phyloP scores from a whole-genome alignment of 2,113 vertebrate genomes.

The Carassius auratus region DNA sequence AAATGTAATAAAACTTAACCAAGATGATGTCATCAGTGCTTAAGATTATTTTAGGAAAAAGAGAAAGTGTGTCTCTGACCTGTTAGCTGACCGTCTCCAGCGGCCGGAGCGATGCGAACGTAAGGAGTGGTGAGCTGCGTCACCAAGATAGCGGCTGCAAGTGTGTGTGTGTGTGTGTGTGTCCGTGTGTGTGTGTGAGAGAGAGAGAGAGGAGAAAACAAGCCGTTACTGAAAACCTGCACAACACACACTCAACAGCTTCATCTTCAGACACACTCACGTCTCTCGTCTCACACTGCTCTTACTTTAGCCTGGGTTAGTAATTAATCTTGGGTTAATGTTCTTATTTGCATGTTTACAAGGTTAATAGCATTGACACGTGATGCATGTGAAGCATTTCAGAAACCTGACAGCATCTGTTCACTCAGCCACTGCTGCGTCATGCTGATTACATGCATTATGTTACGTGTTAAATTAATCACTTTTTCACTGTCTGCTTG shows the following conservation, averaged over 20 bases:
- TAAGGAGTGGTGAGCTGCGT: conserved; percentile 99
- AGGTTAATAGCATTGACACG: background rate
- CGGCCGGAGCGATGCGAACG: conserved; percentile 95
- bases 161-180: conserved; percentile 32
- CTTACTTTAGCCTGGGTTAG: background rate
- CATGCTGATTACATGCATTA: background rate
- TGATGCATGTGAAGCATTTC: background rate
- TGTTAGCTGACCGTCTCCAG: conserved; percentile 98
- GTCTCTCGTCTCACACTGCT: background rate
- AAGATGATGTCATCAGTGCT: too few relatives aligned
- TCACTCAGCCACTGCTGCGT: too few relatives aligned
- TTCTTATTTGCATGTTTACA: background rate
- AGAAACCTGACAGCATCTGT: background rate
- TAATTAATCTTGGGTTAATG: conserved; percentile 15
- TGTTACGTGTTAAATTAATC: background rate
- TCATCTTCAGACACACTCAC: background rate
- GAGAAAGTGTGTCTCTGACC: conserved; percentile 85
- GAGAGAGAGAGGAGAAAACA: too few relatives aligned
- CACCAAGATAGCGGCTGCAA: conserved; percentile 98
- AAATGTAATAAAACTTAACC: too few relatives aligned
- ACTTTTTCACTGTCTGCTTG: background rate
- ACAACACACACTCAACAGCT: background rate
- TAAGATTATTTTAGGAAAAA: background rate
- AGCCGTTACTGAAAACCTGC: background rate
- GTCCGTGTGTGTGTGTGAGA: too few relatives aligned